Percentiles rank a stretch among this genome's conserved stretches.
Evolutionary conservation across 2,888 invertebrate species (phyloP).

Genomic region (Plebejus anna): DNA sequence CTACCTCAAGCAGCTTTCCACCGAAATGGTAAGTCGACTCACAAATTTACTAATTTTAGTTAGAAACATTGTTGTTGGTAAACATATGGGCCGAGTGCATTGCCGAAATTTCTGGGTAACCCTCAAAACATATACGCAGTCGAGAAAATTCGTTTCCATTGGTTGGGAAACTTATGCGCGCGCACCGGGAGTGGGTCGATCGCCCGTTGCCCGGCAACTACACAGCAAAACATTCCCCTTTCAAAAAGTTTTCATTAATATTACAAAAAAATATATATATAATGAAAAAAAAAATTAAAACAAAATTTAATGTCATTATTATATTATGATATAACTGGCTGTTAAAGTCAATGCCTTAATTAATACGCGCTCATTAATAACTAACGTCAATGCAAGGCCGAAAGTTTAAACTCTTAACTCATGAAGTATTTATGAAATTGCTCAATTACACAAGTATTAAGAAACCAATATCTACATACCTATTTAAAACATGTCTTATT

Average conservation of each 20-base stretch:
- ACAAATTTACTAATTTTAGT: neutral
- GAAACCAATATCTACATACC: constrained; percentile 2
- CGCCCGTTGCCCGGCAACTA: constrained; percentile 12
- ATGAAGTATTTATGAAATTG: constrained; percentile 18
- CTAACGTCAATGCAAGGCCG: constrained; percentile 21
- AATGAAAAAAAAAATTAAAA: neutral
- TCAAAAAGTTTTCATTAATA: neutral
- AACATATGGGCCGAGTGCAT: neutral
- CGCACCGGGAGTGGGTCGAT: neutral
- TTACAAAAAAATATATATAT: neutral
- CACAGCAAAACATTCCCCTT: neutral
- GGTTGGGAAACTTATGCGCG: neutral
- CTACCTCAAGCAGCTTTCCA: constrained; percentile 73
- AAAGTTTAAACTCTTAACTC: constrained; percentile 17
- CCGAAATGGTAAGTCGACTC: constrained; percentile 67
- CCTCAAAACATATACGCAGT: neutral
- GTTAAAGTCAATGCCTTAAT: neutral
- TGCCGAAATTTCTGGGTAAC: constrained; percentile 1
- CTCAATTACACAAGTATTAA: neutral
- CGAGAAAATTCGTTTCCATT: constrained; percentile 22
- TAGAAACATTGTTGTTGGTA: neutral
- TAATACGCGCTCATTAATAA: neutral
- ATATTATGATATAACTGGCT: too few relatives aligned
- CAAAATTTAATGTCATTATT: neutral
- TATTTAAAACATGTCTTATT: constrained; percentile 12